Evolutionary conservation across 2,113 vertebrate genomes (phyloP), one percentile per base, ranked within the genome.

Genomic region (Phylloscopus trochilus): DNA sequence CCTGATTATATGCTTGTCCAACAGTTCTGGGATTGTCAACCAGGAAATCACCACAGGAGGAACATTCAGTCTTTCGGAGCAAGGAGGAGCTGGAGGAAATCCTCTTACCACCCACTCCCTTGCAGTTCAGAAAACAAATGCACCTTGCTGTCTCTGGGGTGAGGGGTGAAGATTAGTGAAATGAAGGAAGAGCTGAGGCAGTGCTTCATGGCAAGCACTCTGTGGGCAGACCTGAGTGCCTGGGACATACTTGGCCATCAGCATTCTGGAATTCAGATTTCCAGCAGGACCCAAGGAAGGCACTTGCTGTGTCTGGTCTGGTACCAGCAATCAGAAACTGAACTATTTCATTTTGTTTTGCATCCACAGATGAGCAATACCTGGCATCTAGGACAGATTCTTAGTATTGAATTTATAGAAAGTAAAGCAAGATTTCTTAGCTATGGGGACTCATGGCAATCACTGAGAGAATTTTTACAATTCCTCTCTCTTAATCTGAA

Each of bases 171-270:
- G 79, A 78, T 41, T 11, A 52, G 18, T 6, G 78, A 26, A 68
- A 68, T 0, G 1, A 82, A 51, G 53, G 53, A 46, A 35, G 22
- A 33, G 10, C 30, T 2, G 3, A 83, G 33, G 30, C n/a, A n/a
- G n/a, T n/a, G 15, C 19, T 63, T 84, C 15, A 6, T 2, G 5
- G 20, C 0, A 0, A 47, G 22, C 0, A 0, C 13, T 56, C 20
- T 5, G 2, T 14, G 58, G 28, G 23, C 53, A 85, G 53, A 64
- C 7, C 31, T 10, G 14, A 2, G 14, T 66, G 33, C 24, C 21
- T 67, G 27, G 74, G 39, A 60, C 11, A 3, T 21, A 37, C 33
- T 41, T 82, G 53, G 11, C 35, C 21, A 70, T 15, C 31, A 37
- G 17, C 24, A 87, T 43, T 21, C 37, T 62, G 37, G 35, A 70